Evolutionary conservation across 1,140 invertebrate genomes (phyloP).

Genomic region (Trachymyrmex cornetzi): DNA sequence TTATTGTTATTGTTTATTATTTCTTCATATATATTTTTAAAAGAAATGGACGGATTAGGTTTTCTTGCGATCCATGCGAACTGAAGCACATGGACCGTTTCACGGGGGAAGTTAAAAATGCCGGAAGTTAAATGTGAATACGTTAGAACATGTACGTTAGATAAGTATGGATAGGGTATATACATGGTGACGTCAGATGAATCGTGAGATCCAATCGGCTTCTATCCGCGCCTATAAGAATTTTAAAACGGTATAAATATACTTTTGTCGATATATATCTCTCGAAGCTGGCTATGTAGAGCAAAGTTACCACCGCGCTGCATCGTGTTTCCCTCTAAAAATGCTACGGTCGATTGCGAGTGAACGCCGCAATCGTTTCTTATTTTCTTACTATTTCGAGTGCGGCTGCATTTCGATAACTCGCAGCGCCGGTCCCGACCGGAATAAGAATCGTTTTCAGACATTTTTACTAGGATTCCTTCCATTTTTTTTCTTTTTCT

Average conservation of each 20-base stretch:
- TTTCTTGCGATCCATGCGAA: conserved; percentile 37
- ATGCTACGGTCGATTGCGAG: conserved; percentile 33
- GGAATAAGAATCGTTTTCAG: conserved; percentile 64
- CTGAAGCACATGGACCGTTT: conserved; percentile 20
- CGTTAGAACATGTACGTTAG: background rate
- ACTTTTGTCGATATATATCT: conserved; percentile 26
- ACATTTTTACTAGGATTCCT: conserved; percentile 62
- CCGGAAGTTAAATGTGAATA: conserved; percentile 54
- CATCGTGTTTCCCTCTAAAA: conserved; percentile 36
- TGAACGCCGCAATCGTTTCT: conserved; percentile 44
- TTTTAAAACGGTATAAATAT: conserved; percentile 63
- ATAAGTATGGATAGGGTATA: conserved; percentile 10
- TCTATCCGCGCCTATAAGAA: conserved; percentile 60
- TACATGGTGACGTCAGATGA: conserved; percentile 58
- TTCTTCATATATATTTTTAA: background rate
- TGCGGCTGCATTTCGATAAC: conserved; percentile 44
- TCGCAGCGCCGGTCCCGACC: conserved; percentile 4
- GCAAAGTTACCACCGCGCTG: conserved; percentile 49
- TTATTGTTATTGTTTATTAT: background rate
- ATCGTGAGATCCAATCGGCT: conserved; percentile 52
- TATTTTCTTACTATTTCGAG: conserved; percentile 61
- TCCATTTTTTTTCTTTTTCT: background rate
- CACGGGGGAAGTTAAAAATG: conserved; percentile 35
- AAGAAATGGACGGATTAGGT: background rate
- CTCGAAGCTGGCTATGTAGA: conserved; percentile 45